Percentiles rank a stretch among this genome's conserved stretches.
These are phyloP conservation scores for Phoeniculus purpureus DNA, from an alignment of 2,797 vertebrate species.

Conservation along the genomic window DNA sequence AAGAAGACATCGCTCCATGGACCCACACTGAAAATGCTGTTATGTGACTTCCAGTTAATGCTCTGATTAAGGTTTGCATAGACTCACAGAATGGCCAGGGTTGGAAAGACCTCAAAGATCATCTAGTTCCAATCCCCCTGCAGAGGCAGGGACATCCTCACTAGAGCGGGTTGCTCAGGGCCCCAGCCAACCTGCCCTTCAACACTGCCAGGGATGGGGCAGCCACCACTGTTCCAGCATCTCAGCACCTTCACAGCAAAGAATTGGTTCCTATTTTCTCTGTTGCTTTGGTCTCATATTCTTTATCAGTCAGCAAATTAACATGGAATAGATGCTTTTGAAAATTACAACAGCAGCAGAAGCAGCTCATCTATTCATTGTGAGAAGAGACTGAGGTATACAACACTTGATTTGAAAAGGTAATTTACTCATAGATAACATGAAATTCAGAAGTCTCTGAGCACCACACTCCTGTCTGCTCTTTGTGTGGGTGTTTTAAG, in stretches of 20 bases:
- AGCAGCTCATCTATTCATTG: not conserved
- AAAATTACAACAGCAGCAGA: not conserved
- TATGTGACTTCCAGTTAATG: not conserved
- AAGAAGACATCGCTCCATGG: not conserved
- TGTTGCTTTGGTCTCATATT: not conserved
- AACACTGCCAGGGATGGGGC: no score
- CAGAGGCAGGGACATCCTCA: no score
- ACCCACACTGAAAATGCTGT: not conserved
- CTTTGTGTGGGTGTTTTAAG: not conserved
- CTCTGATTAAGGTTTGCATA: no score
- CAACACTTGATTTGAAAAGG: not conserved
- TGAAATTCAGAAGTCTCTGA: not conserved
- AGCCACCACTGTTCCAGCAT: no score
- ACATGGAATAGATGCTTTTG: not conserved
- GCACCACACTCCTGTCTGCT: not conserved
- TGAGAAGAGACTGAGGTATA: not conserved
- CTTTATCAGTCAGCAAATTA: not conserved
- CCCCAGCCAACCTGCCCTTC: no score
- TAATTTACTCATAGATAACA: accelerated
- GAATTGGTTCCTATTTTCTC: not conserved
- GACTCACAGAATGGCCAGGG: no score
- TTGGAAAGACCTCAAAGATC: no score
- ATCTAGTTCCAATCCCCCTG: no score
- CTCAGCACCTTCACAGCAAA: no score
- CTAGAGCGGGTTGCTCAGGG: no score